Evolutionary conservation across 1,140 invertebrate species (phyloP).

Genomic region (Sycophaga agraensis): DNA sequence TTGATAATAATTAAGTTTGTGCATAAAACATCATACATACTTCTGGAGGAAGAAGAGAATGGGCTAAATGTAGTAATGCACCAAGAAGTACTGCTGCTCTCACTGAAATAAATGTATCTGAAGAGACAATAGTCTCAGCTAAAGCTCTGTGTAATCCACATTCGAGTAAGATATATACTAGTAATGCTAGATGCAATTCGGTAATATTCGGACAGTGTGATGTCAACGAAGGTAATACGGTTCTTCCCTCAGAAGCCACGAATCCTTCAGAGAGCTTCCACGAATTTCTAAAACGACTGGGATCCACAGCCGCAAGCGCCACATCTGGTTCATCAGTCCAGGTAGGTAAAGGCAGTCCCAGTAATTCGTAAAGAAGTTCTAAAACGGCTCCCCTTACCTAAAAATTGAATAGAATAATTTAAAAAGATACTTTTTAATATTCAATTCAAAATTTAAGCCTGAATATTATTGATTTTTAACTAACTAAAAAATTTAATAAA

Average conservation of each 20-base stretch:
- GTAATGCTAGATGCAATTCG: slow-evolving; percentile 86
- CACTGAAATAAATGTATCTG: slow-evolving; percentile 85
- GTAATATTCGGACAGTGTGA: slow-evolving; percentile 84
- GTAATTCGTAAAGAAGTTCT: slow-evolving; percentile 86
- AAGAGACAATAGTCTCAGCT: slow-evolving; percentile 86
- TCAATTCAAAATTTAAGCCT: no score
- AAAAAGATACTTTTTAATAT: no score
- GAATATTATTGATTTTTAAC: no score
- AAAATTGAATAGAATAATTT: not conserved
- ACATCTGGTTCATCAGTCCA: slow-evolving; percentile 90
- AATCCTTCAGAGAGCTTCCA: slow-evolving; percentile 92
- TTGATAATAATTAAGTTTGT: not conserved
- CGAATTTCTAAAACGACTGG: slow-evolving; percentile 70
- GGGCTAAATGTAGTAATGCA: slow-evolving; percentile 83
- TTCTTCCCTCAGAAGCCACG: slow-evolving; percentile 83
- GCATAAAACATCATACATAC: slow-evolving; percentile 48
- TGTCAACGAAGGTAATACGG: slow-evolving; percentile 78
- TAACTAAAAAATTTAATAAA: no score
- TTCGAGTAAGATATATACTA: slow-evolving; percentile 85
- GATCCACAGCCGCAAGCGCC: slow-evolving; percentile 84
- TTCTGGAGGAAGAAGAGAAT: slow-evolving; percentile 80
- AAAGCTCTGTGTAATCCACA: slow-evolving; percentile 84
- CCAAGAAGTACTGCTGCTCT: slow-evolving; percentile 86
- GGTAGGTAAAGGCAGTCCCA: slow-evolving; percentile 79
- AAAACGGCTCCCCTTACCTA: slow-evolving; percentile 76